Evolutionary conservation across 2,113 vertebrate species (phyloP).

Genomic region (Tonatia bakeri): DNA sequence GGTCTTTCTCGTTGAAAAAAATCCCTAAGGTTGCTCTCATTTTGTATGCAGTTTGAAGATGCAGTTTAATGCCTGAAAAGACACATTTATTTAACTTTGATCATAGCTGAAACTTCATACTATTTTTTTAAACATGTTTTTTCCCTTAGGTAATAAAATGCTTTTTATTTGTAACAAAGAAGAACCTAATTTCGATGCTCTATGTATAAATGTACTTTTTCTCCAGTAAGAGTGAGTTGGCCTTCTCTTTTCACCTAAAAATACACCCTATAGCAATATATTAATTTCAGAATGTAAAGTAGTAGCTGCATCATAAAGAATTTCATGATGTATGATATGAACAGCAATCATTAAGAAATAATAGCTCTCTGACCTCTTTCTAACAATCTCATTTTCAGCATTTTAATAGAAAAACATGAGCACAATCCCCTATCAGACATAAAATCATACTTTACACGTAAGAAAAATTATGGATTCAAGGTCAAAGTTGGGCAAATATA

Average conservation of each 20-base stretch:
- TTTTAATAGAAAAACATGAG: constrained; percentile 1
- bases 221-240: not conserved
- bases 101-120: constrained; percentile 57
- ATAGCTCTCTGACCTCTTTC: not conserved
- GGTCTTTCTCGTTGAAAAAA: constrained; percentile 70
- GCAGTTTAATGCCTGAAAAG: constrained; percentile 61
- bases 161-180: not conserved
- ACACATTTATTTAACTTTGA: constrained; percentile 72
- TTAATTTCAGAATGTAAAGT: not conserved
- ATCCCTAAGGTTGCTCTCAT: constrained; percentile 59
- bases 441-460: not conserved
- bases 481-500: not conserved
- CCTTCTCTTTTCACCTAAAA: constrained; percentile 7
- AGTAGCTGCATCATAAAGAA: not conserved
- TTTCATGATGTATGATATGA: not conserved
- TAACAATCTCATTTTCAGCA: not conserved
- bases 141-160: not conserved
- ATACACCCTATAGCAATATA: not conserved
- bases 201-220: not conserved
- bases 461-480: not conserved
- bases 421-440: not conserved
- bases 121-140: constrained; percentile 10
- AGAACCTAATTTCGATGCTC: not conserved
- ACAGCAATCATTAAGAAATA: not conserved
- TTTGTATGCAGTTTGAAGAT: constrained; percentile 68